phyloP scores from a whole-genome alignment of 2,113 vertebrate species.

The Jaculus jaculus region DNA sequence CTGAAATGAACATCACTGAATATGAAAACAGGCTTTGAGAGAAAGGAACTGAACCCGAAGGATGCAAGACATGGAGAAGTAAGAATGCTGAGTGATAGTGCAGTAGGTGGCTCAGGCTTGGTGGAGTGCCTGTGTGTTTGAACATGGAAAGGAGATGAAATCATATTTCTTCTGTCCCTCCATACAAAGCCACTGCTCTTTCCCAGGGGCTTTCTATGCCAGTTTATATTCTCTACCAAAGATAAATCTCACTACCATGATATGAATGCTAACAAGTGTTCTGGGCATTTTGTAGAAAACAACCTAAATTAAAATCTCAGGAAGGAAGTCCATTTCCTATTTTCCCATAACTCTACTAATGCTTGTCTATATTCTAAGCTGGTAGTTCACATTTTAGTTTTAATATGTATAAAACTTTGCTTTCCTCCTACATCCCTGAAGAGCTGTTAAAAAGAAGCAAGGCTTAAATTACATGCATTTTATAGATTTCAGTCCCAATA shows the following conservation, averaged over 20 bases:
- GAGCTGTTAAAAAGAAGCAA: constrained; percentile 60
- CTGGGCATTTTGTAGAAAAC: constrained; percentile 55
- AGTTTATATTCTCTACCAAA: constrained; percentile 63
- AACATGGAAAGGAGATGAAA: not conserved
- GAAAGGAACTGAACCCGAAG: not conserved
- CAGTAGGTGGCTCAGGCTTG: not conserved
- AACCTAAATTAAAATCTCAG: constrained; percentile 68
- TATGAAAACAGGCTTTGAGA: not conserved
- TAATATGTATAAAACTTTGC: constrained; percentile 69
- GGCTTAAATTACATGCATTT: constrained; percentile 57
- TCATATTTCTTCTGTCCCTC: not conserved
- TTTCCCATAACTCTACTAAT: constrained; percentile 45
- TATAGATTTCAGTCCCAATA: not conserved
- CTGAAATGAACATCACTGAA: not conserved
- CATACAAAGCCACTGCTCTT: not conserved
- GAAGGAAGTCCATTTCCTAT: constrained; percentile 60
- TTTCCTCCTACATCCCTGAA: constrained; percentile 62
- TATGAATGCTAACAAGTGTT: constrained; percentile 74
- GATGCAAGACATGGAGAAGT: not conserved
- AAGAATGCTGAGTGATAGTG: too few species aligned
- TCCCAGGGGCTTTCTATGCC: constrained; percentile 6
- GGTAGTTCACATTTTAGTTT: constrained; percentile 67
- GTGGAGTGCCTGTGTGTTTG: not conserved
- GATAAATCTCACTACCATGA: constrained; percentile 65
- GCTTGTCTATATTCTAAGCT: constrained; percentile 28